These are phyloP conservation scores for Tympanoctomys barrerae DNA, from an alignment of 2,797 vertebrate species.

Conservation along the genomic window DNA sequence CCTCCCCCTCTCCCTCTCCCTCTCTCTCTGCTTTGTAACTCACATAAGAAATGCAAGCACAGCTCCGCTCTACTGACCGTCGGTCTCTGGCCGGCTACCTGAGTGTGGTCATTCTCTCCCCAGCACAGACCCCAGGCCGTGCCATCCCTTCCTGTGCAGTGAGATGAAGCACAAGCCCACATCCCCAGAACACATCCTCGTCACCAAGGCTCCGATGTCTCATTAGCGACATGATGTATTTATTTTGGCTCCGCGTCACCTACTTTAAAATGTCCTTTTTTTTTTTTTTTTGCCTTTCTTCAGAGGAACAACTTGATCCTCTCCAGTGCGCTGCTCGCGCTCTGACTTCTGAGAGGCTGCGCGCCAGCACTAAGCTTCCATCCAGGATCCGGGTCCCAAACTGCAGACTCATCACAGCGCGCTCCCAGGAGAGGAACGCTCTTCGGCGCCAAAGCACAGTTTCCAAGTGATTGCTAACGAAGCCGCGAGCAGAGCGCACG, in stretches of 20 bases:
- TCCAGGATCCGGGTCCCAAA: background rate
- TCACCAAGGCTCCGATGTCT: background rate
- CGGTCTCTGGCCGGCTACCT: accelerated
- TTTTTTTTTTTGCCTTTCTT: background rate
- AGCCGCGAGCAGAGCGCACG: background rate
- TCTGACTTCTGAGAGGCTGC: conserved; percentile 66
- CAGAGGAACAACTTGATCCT: conserved; percentile 50
- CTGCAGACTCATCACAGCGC: background rate
- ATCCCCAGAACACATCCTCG: background rate
- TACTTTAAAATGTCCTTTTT: conserved; percentile 42
- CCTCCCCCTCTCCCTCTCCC: background rate
- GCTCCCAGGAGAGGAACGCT: background rate
- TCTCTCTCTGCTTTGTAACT: background rate
- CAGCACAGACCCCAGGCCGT: background rate
- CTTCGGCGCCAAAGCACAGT: background rate
- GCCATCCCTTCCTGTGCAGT: background rate
- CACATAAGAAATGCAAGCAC: accelerated
- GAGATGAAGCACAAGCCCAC: background rate
- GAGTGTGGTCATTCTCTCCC: background rate
- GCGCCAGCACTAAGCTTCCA: conserved; percentile 43
- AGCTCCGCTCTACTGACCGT: accelerated
- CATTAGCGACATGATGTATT: conserved; percentile 27
- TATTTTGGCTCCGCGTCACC: conserved; percentile 43
- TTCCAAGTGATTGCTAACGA: background rate
- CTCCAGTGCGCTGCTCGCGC: conserved; percentile 10